Conservation (phyloP, 2,113 vertebrate species). For the Serinus canaria region DNA sequence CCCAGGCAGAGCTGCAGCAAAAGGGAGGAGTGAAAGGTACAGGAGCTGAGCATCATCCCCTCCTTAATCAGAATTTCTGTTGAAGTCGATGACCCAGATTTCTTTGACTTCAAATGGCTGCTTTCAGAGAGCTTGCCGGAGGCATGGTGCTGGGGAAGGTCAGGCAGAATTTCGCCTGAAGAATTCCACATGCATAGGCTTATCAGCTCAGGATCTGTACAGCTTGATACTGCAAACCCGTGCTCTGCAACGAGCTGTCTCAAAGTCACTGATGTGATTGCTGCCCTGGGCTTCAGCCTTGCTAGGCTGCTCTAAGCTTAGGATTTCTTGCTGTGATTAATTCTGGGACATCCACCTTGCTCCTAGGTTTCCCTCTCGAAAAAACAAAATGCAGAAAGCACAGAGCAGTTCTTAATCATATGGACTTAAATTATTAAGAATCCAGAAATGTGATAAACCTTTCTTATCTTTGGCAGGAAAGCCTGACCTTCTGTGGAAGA, state of each 20-base stretch:
- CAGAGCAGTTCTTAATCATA: background rate
- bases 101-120: constrained; percentile 46
- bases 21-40: constrained; percentile 43
- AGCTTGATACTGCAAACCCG: background rate
- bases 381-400: background rate
- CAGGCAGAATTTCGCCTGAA: constrained; percentile 25
- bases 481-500: background rate
- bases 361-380: background rate
- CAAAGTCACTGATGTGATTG: background rate
- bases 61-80: constrained; percentile 33
- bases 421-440: background rate
- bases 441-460: background rate
- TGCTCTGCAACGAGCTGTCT: background rate
- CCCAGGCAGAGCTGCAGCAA: constrained; percentile 34
- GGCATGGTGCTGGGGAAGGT: constrained; percentile 20
- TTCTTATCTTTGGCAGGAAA: background rate
- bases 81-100: constrained; percentile 64
- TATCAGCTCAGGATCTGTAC: background rate
- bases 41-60: constrained; percentile 34
- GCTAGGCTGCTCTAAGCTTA: background rate
- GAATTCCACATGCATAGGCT: background rate
- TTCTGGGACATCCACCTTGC: background rate
- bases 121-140: constrained; percentile 33
- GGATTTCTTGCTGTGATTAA: background rate
- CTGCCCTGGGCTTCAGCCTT: background rate